These are phyloP conservation scores for Diadema setosum DNA, from an alignment of 35 echinoderm and acorn worm genomes.

Conservation along the genomic window DNA sequence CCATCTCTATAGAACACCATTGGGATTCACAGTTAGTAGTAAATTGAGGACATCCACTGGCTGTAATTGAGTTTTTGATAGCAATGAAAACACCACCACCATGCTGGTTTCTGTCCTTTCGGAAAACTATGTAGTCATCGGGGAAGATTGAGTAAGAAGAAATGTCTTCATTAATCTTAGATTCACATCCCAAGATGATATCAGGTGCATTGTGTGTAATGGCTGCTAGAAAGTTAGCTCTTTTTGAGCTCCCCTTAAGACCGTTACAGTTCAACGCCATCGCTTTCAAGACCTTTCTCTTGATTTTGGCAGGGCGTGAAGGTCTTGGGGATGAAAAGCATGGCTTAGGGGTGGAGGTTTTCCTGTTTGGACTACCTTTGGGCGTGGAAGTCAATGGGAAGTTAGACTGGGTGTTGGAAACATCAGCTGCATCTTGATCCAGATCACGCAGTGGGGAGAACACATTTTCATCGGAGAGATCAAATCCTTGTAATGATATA, in stretches of 20 bases:
- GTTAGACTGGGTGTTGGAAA: too few species aligned
- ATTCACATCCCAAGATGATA: constrained; percentile 27
- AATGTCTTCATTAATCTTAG: not conserved
- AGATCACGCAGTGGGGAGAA: not conserved
- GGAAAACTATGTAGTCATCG: not conserved
- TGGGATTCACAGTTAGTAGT: constrained; percentile 17
- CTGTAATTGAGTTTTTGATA: not conserved
- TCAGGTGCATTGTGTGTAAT: constrained; percentile 2
- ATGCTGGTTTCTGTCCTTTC: constrained; percentile 31
- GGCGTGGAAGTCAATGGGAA: not conserved
- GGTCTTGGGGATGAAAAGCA: not conserved
- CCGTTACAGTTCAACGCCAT: constrained; percentile 40
- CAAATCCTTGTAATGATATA: not conserved
- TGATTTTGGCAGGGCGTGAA: not conserved
- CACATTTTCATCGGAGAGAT: not conserved
- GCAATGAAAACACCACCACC: constrained; percentile 63
- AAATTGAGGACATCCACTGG: not conserved
- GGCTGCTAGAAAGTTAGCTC: not conserved
- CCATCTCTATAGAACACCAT: not conserved
- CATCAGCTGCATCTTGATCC: not conserved
- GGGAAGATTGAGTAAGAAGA: constrained; percentile 36
- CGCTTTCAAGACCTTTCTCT: not conserved
- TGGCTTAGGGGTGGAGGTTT: not conserved
- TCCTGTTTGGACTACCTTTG: not conserved
- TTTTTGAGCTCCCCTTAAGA: constrained; percentile 3